Evolutionary conservation across 2,888 invertebrate species (phyloP).

Genomic region (Pollenia griseotomentosa): DNA sequence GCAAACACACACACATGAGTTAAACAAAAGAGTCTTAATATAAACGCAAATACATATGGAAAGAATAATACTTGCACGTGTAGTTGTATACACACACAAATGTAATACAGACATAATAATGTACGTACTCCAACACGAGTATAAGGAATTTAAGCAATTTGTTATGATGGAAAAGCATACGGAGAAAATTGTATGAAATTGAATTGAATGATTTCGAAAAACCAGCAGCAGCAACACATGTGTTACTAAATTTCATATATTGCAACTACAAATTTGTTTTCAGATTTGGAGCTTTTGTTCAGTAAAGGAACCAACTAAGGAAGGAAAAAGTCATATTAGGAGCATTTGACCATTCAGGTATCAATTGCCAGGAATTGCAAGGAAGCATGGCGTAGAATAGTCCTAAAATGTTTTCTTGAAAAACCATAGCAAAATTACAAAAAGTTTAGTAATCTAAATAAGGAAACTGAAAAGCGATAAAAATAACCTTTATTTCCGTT

Average conservation of each 20-base stretch:
- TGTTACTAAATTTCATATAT: slow-evolving; percentile 27
- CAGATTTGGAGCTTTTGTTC: not conserved
- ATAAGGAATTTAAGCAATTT: slow-evolving; percentile 36
- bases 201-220: slow-evolving; percentile 27
- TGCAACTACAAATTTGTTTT: not conserved
- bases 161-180: slow-evolving; percentile 37
- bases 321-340: no score
- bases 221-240: slow-evolving; percentile 37
- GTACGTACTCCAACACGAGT: not conserved
- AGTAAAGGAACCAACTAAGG: no score
- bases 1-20: slow-evolving; percentile 16
- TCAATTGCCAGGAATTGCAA: no score
- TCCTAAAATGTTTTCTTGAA: no score
- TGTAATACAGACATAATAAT: not conserved
- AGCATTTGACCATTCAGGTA: no score
- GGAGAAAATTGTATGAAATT: slow-evolving; percentile 6
- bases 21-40: not conserved
- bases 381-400: no score
- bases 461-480: no score
- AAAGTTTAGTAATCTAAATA: no score
- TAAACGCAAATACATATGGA: not conserved
- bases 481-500: no score
- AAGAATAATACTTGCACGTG: not conserved
- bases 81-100: not conserved
- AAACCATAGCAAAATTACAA: no score